Evolutionary conservation across 2,797 vertebrate species (phyloP).

Genomic region (Macroramphosus scolopax): DNA sequence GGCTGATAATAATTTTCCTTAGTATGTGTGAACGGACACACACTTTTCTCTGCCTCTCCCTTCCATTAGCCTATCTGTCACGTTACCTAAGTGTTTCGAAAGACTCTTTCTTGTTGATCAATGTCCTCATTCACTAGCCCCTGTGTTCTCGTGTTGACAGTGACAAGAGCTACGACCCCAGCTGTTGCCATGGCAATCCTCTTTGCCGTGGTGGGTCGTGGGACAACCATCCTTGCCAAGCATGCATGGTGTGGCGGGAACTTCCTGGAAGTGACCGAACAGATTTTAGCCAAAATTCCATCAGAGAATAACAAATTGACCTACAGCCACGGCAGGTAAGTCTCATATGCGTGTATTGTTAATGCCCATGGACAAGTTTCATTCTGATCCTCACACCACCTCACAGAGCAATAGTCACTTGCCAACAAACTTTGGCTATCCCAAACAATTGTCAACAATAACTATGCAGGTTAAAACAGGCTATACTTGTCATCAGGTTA

Average conservation of each 20-base stretch:
- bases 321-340: constrained; percentile 95
- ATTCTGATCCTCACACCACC: too few species aligned
- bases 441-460: too few species aligned
- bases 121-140: not conserved
- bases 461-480: too few species aligned
- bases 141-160: constrained; percentile 12
- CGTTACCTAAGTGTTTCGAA: not conserved
- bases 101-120: constrained; percentile 1
- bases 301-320: constrained; percentile 98
- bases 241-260: constrained; percentile 96
- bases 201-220: constrained; percentile 94
- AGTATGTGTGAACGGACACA: too few species aligned
- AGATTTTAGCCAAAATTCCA: constrained; percentile 94
- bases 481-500: too few species aligned
- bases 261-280: constrained; percentile 97
- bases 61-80: too few species aligned
- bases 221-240: constrained; percentile 95
- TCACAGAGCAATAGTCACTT: too few species aligned
- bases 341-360: too few species aligned
- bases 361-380: too few species aligned
- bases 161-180: constrained; percentile 16
- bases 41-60: not conserved
- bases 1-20: not conserved
- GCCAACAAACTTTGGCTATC: too few species aligned
- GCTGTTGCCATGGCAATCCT: constrained; percentile 91